Conservation (phyloP, 92 coral and sea anemone genomes). For the Palythoa caribaeorum region DNA sequence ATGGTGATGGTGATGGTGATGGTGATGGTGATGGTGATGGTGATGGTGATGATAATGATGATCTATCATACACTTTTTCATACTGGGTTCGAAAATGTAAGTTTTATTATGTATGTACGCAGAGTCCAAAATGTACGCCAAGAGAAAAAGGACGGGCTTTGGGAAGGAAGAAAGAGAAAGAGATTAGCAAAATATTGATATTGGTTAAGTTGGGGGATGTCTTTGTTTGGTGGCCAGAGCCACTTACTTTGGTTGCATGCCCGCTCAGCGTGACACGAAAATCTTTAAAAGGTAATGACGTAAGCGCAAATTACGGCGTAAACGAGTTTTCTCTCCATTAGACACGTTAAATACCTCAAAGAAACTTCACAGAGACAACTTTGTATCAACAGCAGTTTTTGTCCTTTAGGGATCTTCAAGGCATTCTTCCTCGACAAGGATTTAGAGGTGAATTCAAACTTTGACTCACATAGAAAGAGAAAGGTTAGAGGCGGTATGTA, state of each 20-base stretch:
- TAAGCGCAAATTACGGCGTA: neutral
- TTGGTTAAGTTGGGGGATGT: conserved; percentile 2
- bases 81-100: neutral
- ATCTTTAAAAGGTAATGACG: conserved; percentile 14
- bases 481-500: conserved; percentile 10
- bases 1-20: no score
- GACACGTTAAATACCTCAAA: conserved; percentile 10
- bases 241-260: neutral
- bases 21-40: no score
- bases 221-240: conserved; percentile 15
- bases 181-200: neutral
- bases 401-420: neutral
- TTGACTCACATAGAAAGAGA: conserved; percentile 11
- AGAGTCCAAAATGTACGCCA: neutral
- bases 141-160: neutral
- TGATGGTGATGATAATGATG: no score
- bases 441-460: neutral
- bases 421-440: neutral
- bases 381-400: neutral
- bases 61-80: neutral
- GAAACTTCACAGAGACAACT: conserved; percentile 19
- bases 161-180: neutral
- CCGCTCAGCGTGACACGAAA: conserved; percentile 6
- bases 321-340: conserved; percentile 38
- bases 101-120: no score